Conservation (phyloP, 1,140 invertebrate species). For the Apocrypta bakeri region DNA sequence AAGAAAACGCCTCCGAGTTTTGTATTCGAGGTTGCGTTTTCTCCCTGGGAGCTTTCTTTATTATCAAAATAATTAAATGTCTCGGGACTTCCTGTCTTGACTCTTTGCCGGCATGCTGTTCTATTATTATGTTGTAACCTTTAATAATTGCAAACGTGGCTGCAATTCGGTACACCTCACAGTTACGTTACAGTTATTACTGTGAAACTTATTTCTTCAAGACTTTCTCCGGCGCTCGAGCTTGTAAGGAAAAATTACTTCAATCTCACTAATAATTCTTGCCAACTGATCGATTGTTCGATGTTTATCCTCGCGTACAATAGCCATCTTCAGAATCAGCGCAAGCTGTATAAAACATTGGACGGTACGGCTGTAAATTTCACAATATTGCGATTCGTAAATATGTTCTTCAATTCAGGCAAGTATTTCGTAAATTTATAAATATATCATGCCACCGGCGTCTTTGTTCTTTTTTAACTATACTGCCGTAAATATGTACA, state of each 20-base stretch:
- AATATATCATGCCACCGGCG: no score
- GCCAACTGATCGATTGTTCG: not conserved
- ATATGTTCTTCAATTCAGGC: no score
- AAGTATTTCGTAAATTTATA: no score
- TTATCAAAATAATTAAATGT: slow-evolving; percentile 40
- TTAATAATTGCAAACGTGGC: slow-evolving; percentile 38
- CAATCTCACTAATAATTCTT: slow-evolving; percentile 10
- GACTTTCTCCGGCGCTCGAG: slow-evolving; percentile 36
- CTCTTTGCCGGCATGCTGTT: not conserved
- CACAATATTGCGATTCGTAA: no score
- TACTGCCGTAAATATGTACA: no score
- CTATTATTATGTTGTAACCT: slow-evolving; percentile 36
- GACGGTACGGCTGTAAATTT: no score
- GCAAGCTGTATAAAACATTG: no score
- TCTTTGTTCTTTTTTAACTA: no score
- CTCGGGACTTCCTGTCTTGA: slow-evolving; percentile 28
- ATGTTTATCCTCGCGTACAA: no score
- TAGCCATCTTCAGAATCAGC: no score
- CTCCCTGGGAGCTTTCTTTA: not conserved
- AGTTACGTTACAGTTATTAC: slow-evolving; percentile 45
- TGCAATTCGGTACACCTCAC: slow-evolving; percentile 31
- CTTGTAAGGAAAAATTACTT: slow-evolving; percentile 7
- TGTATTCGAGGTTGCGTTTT: slow-evolving; percentile 7
- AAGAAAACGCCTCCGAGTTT: not conserved
- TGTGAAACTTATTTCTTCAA: slow-evolving; percentile 42